Conservation (phyloP, 2,888 invertebrate genomes). For the Camponotus fellah region DNA sequence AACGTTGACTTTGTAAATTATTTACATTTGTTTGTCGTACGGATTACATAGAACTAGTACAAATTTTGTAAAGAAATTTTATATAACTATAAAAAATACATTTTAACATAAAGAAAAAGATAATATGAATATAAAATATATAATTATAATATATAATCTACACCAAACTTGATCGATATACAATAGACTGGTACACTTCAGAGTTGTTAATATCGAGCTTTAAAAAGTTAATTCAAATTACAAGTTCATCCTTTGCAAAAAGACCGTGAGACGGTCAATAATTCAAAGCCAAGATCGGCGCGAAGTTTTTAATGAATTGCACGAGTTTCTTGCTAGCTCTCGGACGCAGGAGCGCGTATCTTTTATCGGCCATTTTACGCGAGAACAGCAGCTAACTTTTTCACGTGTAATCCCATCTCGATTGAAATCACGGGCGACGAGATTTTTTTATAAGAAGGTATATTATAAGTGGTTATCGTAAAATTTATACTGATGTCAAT, state of each 20-base stretch:
- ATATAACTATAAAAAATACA: neutral
- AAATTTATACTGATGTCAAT: conserved; percentile 3
- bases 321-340: conserved; percentile 46
- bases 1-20: neutral
- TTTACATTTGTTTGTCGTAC: neutral
- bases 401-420: conserved; percentile 33
- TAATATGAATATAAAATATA: neutral
- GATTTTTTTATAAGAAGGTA: neutral
- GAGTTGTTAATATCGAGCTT: conserved; percentile 47
- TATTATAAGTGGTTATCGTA: neutral
- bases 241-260: conserved; percentile 19
- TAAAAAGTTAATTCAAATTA: conserved; percentile 56
- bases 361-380: conserved; percentile 48
- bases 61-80: neutral
- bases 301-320: conserved; percentile 57
- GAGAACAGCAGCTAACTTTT: conserved; percentile 43
- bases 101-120: neutral
- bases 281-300: conserved; percentile 51
- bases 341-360: conserved; percentile 40
- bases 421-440: conserved; percentile 35
- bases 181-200: neutral
- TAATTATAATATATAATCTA: neutral
- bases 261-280: conserved; percentile 39
- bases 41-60: neutral
- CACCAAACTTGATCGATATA: neutral